A percentile compares a stretch with the other conserved stretches of the same genome.
Evolutionary conservation across 2,888 invertebrate species (phyloP).

Genomic region (Drosophila paranaensis): DNA sequence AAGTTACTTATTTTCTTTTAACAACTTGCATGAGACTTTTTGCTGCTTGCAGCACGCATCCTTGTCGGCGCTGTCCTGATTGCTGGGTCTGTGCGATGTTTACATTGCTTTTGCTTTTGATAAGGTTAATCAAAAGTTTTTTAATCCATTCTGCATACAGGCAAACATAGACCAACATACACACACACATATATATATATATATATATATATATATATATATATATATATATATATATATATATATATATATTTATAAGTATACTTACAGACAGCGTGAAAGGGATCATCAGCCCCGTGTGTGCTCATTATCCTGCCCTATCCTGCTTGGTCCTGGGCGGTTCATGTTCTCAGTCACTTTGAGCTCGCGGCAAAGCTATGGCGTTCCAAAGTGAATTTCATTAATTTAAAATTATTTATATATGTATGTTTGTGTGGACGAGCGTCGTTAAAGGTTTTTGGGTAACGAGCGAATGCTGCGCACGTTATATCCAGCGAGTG

Average conservation of each 20-base stretch:
- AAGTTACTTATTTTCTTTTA: conserved; percentile 80
- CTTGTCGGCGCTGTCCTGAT: conserved; percentile 55
- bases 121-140: conserved; percentile 83
- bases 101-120: conserved; percentile 80
- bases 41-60: conserved; percentile 35
- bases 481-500: conserved; percentile 8
- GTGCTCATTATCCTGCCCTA: conserved; percentile 72
- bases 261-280: conserved; percentile 2
- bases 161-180: conserved; percentile 61
- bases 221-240: not conserved
- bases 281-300: conserved; percentile 65
- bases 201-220: not conserved
- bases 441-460: conserved; percentile 52
- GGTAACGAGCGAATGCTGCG: conserved; percentile 24
- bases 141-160: conserved; percentile 81
- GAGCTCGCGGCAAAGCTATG: conserved; percentile 62
- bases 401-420: conserved; percentile 78
- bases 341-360: conserved; percentile 42
- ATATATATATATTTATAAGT: not conserved
- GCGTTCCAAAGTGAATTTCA: conserved; percentile 76
- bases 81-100: conserved; percentile 70
- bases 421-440: conserved; percentile 70
- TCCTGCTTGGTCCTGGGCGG: conserved; percentile 1
- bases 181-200: not conserved
- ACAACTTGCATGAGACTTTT: conserved; percentile 76